phyloP scores from a whole-genome alignment of 1,140 invertebrate species.

The Arctopsyche grandis region DNA sequence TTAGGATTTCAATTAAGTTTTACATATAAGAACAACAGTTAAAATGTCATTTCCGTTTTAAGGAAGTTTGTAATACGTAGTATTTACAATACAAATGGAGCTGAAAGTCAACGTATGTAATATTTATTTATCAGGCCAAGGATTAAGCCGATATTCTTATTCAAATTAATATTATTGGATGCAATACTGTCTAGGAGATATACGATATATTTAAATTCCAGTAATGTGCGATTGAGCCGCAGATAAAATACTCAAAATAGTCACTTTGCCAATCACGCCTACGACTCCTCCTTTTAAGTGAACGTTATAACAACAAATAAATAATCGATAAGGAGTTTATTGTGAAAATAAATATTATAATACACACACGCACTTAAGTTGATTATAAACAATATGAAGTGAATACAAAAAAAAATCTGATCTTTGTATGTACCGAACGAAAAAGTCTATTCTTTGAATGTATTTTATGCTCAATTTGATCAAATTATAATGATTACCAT shows the following conservation, averaged over 20 bases:
- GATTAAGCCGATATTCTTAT: not conserved
- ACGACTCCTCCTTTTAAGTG: not conserved
- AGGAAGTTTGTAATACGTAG: not conserved
- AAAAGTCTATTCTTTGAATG: no score
- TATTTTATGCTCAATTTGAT: no score
- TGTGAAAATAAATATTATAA: not conserved
- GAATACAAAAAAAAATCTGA: no score
- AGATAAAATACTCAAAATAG: conserved; percentile 1
- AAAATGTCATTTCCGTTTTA: conserved; percentile 1
- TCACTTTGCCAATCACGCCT: conserved; percentile 13
- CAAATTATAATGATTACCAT: no score
- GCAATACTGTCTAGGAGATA: not conserved
- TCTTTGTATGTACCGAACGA: no score
- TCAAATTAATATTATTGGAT: not conserved
- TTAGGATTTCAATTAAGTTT: no score
- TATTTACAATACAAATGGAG: not conserved
- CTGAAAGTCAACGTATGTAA: not conserved
- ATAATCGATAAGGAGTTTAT: not conserved
- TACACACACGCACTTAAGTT: not conserved
- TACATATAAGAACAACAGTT: not conserved
- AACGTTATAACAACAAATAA: conserved; percentile 2
- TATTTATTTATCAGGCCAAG: conserved; percentile 5
- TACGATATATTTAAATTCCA: not conserved
- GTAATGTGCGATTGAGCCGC: not conserved
- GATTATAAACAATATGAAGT: not conserved